These are phyloP conservation scores for Smutsia gigantea DNA, from an alignment of 2,797 vertebrate genomes.

Conservation along the genomic window DNA sequence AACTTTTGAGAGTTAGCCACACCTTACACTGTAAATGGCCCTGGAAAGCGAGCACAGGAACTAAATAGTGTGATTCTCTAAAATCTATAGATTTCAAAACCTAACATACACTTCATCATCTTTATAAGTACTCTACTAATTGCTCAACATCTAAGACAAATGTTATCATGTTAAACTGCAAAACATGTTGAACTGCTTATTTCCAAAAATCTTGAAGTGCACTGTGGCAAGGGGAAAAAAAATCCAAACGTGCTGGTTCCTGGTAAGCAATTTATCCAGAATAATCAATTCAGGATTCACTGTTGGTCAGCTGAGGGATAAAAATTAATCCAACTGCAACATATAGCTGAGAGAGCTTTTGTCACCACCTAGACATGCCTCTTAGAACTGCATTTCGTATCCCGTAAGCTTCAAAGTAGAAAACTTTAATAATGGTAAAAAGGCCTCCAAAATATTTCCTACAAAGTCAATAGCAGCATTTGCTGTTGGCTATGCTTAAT, in stretches of 20 bases:
- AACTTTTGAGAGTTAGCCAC: conserved; percentile 1
- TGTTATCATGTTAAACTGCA: neutral
- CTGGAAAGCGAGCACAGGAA: neutral
- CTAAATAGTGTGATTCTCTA: neutral
- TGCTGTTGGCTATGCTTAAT: neutral
- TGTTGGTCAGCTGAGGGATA: neutral
- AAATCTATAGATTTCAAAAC: neutral
- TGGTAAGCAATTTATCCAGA: neutral
- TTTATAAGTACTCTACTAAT: neutral
- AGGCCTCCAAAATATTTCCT: neutral
- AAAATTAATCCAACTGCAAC: neutral
- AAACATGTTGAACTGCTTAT: neutral
- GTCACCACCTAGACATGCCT: neutral
- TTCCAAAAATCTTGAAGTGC: neutral
- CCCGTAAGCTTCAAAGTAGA: neutral
- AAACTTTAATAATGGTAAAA: neutral
- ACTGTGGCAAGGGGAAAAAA: neutral
- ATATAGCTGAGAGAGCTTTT: neutral
- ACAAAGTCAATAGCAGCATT: neutral
- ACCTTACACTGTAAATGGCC: neutral
- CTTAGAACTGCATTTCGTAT: neutral
- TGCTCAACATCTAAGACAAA: conserved; percentile 18
- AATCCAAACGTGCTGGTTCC: neutral
- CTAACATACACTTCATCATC: neutral
- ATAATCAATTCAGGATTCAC: neutral